Base-by-base conservation (phyloP, 2,888 invertebrate genomes). In the Phengaris alcon region DNA sequence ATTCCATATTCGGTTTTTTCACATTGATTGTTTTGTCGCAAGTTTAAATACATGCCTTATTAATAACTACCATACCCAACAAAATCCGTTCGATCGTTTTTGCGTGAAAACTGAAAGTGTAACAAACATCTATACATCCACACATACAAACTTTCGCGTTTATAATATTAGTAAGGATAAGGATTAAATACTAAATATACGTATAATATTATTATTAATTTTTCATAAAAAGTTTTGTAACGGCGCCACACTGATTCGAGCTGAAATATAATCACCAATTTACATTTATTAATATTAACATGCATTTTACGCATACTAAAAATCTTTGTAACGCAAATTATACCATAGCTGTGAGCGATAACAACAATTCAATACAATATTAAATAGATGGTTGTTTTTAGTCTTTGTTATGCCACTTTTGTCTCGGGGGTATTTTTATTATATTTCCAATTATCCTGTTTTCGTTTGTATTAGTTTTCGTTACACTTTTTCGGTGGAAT, bases 251-350 rank as follows among this genome's bases (percentile, higher is more conserved):
- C 12, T 3, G 64, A 52, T 52, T 6, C 52, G 8, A 6, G 64
- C 35, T 35, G 35, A 35, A 44, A 35, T 12, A 64, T 64, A 64
- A 64, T 64, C 64, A 64, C 2, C 35, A 6, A 64, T 64, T 64
- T 44, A 64, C 64, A 64, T 64, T 64, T 12, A 64, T 64, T 35
- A 64, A 64, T 64, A 64, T 35, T 44, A 64, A 64, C 22, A 59
- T 64, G 35, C 64, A 64, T 64, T 64, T 64, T 44, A 64, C 35
- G 64, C 64, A 35, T 44, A 64, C 44, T 35, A 44, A 64, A 64
- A 64, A 44, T 35, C 35, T 64, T 64, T 64, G 64, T 64, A 64
- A 64, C 64, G 35, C 35, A 64, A 64, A 64, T 64, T 64, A 64
- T 35, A 64, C 35, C 10, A 35, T 7, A 44, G 35, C 64, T 64